Percentiles rank a stretch among this genome's conserved stretches.
Conservation (phyloP, 2,113 vertebrate species). For the Semicossyphus pulcher region DNA sequence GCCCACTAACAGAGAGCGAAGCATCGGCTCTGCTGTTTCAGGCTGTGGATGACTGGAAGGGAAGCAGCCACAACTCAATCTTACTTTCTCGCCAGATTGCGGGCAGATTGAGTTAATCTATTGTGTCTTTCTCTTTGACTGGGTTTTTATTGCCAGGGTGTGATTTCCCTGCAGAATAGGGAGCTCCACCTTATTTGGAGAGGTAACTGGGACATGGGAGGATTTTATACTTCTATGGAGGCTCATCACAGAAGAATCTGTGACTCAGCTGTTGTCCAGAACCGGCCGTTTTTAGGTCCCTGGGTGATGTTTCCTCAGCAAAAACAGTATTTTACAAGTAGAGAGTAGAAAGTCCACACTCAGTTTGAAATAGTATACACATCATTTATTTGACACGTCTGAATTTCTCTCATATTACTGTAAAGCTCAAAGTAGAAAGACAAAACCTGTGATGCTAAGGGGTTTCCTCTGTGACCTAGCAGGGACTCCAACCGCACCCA, state of each 20-base stretch:
- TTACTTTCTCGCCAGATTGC: conserved; percentile 4
- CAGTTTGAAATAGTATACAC: too few species aligned
- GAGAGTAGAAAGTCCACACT: too few species aligned
- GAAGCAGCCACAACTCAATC: neutral
- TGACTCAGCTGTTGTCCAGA: conserved; percentile 12
- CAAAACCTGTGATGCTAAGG: too few species aligned
- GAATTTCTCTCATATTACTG: too few species aligned
- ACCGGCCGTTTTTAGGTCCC: too few species aligned
- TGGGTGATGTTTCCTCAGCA: too few species aligned
- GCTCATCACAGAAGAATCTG: conserved; percentile 7
- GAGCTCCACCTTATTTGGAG: conserved; percentile 2
- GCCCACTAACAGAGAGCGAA: conserved; percentile 1
- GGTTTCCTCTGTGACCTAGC: too few species aligned
- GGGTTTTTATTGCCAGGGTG: conserved; percentile 8
- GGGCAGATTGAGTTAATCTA: conserved; percentile 15
- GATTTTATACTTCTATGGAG: neutral
- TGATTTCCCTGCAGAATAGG: conserved; percentile 21
- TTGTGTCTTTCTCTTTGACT: neutral
- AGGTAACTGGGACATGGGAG: conserved; percentile 18
- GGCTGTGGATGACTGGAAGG: conserved; percentile 1
- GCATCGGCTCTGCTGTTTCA: neutral
- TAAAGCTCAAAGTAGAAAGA: too few species aligned
- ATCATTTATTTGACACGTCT: too few species aligned
- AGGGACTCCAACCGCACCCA: too few species aligned
- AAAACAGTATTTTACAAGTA: too few species aligned